Evolutionary conservation across 2,797 vertebrate genomes (phyloP), one percentile per base, ranked within the genome.

Genomic region (Ceryle rudis): DNA sequence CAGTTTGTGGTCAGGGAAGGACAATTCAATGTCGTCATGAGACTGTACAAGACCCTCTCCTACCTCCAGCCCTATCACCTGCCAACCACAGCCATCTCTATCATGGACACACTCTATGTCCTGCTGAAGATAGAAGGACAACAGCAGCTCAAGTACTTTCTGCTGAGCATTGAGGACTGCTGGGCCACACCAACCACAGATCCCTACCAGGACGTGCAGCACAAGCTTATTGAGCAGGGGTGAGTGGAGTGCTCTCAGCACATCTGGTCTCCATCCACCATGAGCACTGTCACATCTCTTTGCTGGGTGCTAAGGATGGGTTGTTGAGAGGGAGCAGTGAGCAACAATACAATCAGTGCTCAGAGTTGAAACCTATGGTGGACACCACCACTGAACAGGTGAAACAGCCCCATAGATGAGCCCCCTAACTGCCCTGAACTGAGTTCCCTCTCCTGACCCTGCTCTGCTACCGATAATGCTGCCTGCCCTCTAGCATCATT

Each of bases 211-310:
- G 61, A 57, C 0, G 8, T 49, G 6, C 81, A 16, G 61, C 96
- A 98, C 20, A 14, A 85, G 25, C 96, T 98, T 41, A 97, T 98
- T 31, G 89, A 95, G 86, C 93, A 95, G 46, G 97, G 97, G 98
- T 98, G 94, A 93, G 86, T 11, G 37, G 2, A 9, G 9, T 18
- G 18, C 4, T 4, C 44, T 4, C 29, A 25, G 73, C 2, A 1
- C 29, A 25, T 10, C 33, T 31, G 3, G 2, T 14, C 52, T 83
- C 49, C 29, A 31, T n/a, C 42, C 54, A 61, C 22, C 42, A 3
- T 6, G 11, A 72, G 15, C 54, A 42, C 31, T 5, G 5, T n/a
- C 2, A 19, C 19, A 0, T 26, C n/a, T 33, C 73, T 80, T 62
- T 67, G 21, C 69, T 39, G 58, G 31, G 7, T 67, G 74, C 49